Conservation (phyloP, 2,888 invertebrate species). For the Auanema freiburgensis region DNA sequence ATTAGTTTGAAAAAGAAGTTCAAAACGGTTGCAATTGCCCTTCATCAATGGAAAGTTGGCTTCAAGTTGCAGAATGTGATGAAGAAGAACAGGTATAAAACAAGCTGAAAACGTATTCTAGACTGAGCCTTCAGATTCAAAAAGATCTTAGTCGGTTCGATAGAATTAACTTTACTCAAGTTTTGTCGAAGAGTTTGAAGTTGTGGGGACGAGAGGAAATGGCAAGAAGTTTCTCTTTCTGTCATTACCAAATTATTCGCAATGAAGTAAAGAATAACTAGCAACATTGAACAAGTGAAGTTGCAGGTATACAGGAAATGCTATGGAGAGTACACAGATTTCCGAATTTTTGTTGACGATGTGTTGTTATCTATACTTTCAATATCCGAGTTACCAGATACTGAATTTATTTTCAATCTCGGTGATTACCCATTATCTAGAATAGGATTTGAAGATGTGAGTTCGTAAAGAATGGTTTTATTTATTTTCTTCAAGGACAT, state of each 20-base stretch:
- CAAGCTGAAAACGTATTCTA: background rate
- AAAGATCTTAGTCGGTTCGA: slow-evolving; percentile 10
- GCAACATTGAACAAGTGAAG: too few species aligned
- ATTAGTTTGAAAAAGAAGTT: background rate
- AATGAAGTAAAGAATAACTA: slow-evolving; percentile 6
- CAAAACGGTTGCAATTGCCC: slow-evolving; percentile 15
- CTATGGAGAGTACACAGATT: slow-evolving; percentile 13
- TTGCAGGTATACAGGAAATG: slow-evolving; percentile 10
- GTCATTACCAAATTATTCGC: slow-evolving; percentile 16
- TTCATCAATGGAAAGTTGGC: slow-evolving; percentile 2
- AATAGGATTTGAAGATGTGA: slow-evolving; percentile 1
- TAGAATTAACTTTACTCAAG: slow-evolving; percentile 4
- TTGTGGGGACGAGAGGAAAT: slow-evolving; percentile 7
- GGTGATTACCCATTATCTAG: slow-evolving; percentile 15
- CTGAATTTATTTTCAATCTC: slow-evolving; percentile 17
- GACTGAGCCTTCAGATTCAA: slow-evolving; percentile 2
- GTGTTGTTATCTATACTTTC: slow-evolving; percentile 6
- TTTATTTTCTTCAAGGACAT: slow-evolving; percentile 2
- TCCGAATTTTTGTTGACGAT: slow-evolving; percentile 11
- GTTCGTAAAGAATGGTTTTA: background rate
- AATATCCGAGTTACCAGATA: slow-evolving; percentile 9
- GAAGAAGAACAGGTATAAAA: slow-evolving; percentile 8
- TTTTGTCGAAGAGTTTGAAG: background rate
- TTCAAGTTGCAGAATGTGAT: slow-evolving; percentile 11
- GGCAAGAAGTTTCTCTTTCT: slow-evolving; percentile 1